These are phyloP conservation scores for Hypomesus transpacificus DNA, from an alignment of 2,113 vertebrate genomes.

Conservation along the genomic window DNA sequence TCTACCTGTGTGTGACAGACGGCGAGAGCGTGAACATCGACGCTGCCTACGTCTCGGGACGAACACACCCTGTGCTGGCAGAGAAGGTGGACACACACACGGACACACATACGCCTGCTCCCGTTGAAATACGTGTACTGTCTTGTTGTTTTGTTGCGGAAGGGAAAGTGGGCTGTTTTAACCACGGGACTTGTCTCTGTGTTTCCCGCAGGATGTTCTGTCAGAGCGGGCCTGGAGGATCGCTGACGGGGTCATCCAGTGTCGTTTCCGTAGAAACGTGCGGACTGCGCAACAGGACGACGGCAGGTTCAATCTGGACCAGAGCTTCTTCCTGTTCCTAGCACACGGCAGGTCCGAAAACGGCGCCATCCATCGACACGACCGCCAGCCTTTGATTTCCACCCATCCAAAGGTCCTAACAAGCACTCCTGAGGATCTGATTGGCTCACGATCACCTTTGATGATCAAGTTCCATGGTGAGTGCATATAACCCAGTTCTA, in stretches of 20 bases:
- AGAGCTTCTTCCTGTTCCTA: conserved; percentile 81
- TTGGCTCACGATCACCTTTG: conserved; percentile 70
- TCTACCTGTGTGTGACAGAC: conserved; percentile 75
- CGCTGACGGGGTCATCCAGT: conserved; percentile 77
- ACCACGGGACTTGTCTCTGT: background rate
- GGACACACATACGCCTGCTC: background rate
- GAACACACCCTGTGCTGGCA: conserved; percentile 69
- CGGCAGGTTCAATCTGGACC: conserved; percentile 75
- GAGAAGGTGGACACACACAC: conserved; percentile 62
- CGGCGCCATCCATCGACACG: conserved; percentile 73
- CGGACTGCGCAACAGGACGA: conserved; percentile 49
- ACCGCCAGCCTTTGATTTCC: conserved; percentile 78
- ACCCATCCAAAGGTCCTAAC: conserved; percentile 61
- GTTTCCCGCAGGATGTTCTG: conserved; percentile 66
- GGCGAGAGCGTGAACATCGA: conserved; percentile 56
- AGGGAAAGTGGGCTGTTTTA: background rate
- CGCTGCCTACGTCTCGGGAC: conserved; percentile 65
- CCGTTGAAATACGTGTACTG: background rate
- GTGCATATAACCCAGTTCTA: conserved; percentile 3
- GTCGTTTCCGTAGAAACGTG: conserved; percentile 78
- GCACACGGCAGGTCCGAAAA: conserved; percentile 72
- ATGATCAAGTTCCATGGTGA: conserved; percentile 81
- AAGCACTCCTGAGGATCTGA: conserved; percentile 62
- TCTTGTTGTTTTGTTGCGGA: background rate
- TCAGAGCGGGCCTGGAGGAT: conserved; percentile 75